Percentiles rank a stretch among this genome's conserved stretches.
Evolutionary conservation across 2,888 invertebrate genomes (phyloP).

Genomic region (Ellobium chinense): DNA sequence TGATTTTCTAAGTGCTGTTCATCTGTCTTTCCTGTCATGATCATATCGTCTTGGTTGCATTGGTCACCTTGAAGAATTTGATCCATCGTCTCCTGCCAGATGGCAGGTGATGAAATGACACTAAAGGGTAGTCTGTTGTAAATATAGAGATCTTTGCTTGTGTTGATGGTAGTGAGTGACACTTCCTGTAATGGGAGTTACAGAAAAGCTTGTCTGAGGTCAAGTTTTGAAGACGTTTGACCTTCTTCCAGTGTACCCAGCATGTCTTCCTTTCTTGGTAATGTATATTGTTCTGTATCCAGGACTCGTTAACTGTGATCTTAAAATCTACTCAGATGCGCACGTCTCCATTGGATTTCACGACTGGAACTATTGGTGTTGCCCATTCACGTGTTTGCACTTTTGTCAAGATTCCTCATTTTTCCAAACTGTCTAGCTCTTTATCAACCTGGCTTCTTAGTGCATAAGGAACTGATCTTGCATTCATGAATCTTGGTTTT

Average conservation of each 20-base stretch:
- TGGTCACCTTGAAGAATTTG: slow-evolving; percentile 5
- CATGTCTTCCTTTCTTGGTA: slow-evolving; percentile 30
- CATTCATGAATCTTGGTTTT: slow-evolving; percentile 13
- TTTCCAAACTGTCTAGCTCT: neutral
- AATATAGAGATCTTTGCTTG: slow-evolving; percentile 25
- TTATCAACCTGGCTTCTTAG: neutral
- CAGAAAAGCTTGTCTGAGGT: slow-evolving; percentile 24
- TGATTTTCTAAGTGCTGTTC: slow-evolving; percentile 6
- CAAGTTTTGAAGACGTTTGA: slow-evolving; percentile 21
- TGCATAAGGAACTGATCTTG: slow-evolving; percentile 17
- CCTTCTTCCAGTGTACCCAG: slow-evolving; percentile 4
- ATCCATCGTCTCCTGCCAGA: slow-evolving; percentile 35
- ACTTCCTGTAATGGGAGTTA: slow-evolving; percentile 24
- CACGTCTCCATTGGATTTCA: neutral
- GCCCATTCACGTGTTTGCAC: slow-evolving; percentile 8
- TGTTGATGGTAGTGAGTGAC: slow-evolving; percentile 31
- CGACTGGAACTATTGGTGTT: slow-evolving; percentile 13
- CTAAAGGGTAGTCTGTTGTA: slow-evolving; percentile 33
- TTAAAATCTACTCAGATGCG: slow-evolving; percentile 26
- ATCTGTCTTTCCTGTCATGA: neutral
- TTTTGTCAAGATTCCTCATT: neutral
- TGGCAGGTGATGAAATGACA: slow-evolving; percentile 31
- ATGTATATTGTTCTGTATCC: slow-evolving; percentile 3
- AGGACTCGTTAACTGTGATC: neutral
- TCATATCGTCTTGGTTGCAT: slow-evolving; percentile 19